Evolutionary conservation across 1,140 invertebrate species (phyloP), one percentile per base, ranked within the genome.

Genomic region (Drosophila teissieri): DNA sequence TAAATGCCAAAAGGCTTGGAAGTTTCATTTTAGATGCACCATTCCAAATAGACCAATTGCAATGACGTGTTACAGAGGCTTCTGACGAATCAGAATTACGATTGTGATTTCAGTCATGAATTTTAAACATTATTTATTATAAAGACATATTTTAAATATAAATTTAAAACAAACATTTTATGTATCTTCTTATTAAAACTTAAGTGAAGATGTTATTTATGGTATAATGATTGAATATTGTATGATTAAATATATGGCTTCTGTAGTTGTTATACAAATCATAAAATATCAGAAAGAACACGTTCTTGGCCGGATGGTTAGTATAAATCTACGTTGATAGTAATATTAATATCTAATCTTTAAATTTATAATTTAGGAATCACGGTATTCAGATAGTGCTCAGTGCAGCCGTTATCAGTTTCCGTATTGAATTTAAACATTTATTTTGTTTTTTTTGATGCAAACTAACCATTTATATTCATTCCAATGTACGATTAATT

Each of bases 261-360:
- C 1, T 31, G 8, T 31, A 31, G 31, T 31, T 10, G 8, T 31
- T 31, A 31, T 31, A 31, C 7, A 31, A 8, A 31, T 31, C 31
- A 31, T 10, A 31, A 31, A 31, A 31, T 31, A 10, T 24, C 4
- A 24, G 8, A 31, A 2, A 8, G 31, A 31, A 11, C n/a, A 49
- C n/a, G n/a, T 34, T 63, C 5, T 42, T 8, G 0, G 24, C 53
- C 15, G 60, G 37, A 62, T 42, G 22, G 42, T 42, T 14, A n/a
- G 27, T 15, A 40, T 60, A 60, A 63, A 63, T 63, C 24, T 22
- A 1, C 8, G 14, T 6, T 60, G 54, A 60, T 63, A 58, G 27
- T 27, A 19, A 34, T 8, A 19, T 19, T 10, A 36, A 19, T 36
- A 51, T 51, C 27, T 51, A 36, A 52, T 52, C 49, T 36, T 22